These are phyloP conservation scores for Solenopsis invicta DNA, from an alignment of 1,140 invertebrate species.

Conservation along the genomic window DNA sequence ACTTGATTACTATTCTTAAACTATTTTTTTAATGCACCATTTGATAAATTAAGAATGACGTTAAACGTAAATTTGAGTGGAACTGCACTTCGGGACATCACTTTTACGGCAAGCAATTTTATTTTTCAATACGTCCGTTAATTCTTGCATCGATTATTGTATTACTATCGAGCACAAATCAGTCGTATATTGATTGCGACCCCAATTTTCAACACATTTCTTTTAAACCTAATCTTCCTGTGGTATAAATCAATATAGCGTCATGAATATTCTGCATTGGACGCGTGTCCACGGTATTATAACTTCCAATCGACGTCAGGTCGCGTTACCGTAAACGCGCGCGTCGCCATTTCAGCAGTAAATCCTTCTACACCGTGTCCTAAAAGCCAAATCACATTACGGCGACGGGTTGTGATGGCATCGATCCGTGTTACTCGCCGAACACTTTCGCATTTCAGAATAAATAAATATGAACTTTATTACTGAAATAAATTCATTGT, in stretches of 20 bases:
- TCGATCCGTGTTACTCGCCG: constrained; percentile 27
- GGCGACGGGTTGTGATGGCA: background rate
- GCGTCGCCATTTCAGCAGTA: constrained; percentile 60
- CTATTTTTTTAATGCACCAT: background rate
- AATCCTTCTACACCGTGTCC: constrained; percentile 66
- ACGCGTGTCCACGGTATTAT: constrained; percentile 69
- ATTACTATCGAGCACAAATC: constrained; percentile 1
- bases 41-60: background rate
- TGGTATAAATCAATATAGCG: constrained; percentile 71
- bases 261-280: constrained; percentile 71
- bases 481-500: constrained; percentile 44
- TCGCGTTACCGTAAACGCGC: constrained; percentile 69
- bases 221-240: constrained; percentile 50
- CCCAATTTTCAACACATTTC: constrained; percentile 55
- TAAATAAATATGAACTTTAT: constrained; percentile 34
- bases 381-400: constrained; percentile 70
- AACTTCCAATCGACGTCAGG: constrained; percentile 72
- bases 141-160: background rate
- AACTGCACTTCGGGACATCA: background rate
- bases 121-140: background rate
- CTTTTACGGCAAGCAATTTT: background rate
- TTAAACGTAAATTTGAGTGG: background rate
- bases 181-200: background rate
- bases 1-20: too few relatives aligned
- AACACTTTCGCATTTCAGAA: constrained; percentile 32